Evolutionary conservation across 1,140 invertebrate genomes (phyloP).

Genomic region (Drosophila arizonae): DNA sequence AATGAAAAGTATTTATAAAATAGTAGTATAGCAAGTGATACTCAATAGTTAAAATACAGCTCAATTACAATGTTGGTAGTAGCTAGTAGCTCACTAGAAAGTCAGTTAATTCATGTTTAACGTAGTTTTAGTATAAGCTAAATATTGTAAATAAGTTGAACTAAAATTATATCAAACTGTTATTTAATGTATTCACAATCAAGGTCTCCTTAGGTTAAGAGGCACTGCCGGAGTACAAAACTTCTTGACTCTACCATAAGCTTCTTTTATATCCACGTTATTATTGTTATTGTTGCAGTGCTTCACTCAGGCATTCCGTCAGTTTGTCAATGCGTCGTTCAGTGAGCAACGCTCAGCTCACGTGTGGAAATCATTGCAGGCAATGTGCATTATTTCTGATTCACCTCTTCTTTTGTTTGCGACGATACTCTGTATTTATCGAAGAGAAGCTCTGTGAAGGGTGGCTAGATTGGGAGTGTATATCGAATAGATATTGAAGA

Average conservation of each 20-base stretch:
- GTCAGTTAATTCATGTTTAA: no score
- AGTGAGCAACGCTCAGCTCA: conserved; percentile 25
- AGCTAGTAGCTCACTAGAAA: no score
- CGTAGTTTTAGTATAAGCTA: no score
- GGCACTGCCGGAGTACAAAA: not conserved
- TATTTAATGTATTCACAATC: not conserved
- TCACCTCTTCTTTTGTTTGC: conserved; percentile 13
- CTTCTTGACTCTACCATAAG: not conserved
- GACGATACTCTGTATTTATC: not conserved
- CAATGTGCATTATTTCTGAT: conserved; percentile 37
- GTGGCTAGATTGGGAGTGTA: not conserved
- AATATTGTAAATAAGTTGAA: no score
- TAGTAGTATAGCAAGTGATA: no score
- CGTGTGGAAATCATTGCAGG: conserved; percentile 44
- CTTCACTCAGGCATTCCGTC: conserved; percentile 18
- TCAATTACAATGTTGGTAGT: no score
- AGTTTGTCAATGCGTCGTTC: conserved; percentile 21
- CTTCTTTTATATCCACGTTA: not conserved
- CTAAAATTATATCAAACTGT: no score
- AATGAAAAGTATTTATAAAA: no score
- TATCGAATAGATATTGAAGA: not conserved
- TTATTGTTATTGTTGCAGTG: not conserved
- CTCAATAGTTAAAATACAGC: no score
- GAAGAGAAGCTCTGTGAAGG: not conserved
- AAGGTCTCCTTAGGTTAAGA: not conserved